phyloP scores from a whole-genome alignment of 2,797 vertebrate species.

The Cyprinodon diabolis region DNA sequence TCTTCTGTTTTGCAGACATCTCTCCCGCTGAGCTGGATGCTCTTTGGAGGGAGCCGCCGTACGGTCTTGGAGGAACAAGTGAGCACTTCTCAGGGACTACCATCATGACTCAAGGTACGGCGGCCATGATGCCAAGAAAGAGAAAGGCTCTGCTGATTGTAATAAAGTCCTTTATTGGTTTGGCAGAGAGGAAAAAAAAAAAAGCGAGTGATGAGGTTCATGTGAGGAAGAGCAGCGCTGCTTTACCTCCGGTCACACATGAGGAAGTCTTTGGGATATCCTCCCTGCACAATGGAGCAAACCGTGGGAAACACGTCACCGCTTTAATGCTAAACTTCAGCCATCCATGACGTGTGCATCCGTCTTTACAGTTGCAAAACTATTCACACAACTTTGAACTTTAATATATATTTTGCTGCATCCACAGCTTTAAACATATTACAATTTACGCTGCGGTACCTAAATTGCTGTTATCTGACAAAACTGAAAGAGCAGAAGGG shows the following conservation, averaged over 20 bases:
- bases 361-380: constrained; percentile 28
- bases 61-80: constrained; percentile 74
- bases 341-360: constrained; percentile 18
- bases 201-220: neutral
- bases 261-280: constrained; percentile 72
- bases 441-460: too few relatives aligned
- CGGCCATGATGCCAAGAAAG: neutral
- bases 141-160: neutral
- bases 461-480: too few relatives aligned
- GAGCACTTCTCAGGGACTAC: constrained; percentile 79
- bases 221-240: constrained; percentile 25
- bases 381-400: neutral
- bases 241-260: constrained; percentile 28
- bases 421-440: neutral
- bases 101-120: constrained; percentile 82
- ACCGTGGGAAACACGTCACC: constrained; percentile 50
- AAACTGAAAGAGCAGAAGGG: too few relatives aligned
- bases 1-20: constrained; percentile 68
- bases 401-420: too few relatives aligned
- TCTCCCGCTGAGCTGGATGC: constrained; percentile 83
- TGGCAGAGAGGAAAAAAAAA: constrained; percentile 10
- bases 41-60: constrained; percentile 82
- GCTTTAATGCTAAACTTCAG: constrained; percentile 5
- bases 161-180: constrained; percentile 12
- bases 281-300: constrained; percentile 69